phyloP scores from a whole-genome alignment of 2,113 vertebrate genomes.

The Charina bottae region DNA sequence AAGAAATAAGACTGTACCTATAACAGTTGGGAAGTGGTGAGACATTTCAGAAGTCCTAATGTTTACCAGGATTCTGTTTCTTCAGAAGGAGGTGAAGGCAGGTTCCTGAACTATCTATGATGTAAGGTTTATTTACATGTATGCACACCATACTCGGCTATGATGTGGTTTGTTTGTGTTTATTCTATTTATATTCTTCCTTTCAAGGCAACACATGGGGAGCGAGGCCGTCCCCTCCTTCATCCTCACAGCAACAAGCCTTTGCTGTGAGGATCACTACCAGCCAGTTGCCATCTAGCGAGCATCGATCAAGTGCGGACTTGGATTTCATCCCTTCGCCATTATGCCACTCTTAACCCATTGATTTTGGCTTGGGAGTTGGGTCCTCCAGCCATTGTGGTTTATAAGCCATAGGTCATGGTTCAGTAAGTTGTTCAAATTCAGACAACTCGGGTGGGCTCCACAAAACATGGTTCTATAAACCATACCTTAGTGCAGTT shows the following conservation, averaged over 20 bases:
- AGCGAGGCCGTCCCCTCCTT: neutral
- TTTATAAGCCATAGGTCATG: neutral
- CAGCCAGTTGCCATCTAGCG: neutral
- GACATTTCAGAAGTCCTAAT: neutral
- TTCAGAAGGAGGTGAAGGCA: neutral
- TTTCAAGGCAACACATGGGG: neutral
- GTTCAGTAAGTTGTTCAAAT: neutral
- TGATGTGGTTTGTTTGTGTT: slow-evolving; percentile 1
- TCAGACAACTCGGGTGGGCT: neutral
- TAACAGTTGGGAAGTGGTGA: neutral
- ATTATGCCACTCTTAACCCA: neutral
- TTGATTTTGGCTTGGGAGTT: neutral
- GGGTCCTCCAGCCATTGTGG: neutral
- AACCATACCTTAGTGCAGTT: neutral
- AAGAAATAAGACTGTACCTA: neutral
- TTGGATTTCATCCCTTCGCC: neutral
- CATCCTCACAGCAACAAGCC: neutral
- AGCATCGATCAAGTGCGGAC: neutral
- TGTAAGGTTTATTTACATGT: neutral
- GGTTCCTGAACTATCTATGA: neutral
- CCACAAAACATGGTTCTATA: neutral
- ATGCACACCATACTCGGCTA: neutral
- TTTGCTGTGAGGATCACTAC: neutral
- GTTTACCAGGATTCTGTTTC: neutral
- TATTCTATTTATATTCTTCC: neutral